Percentiles rank a stretch among this genome's conserved stretches.
Conservation (phyloP, 2,797 vertebrate genomes). For the Mus spretus region DNA sequence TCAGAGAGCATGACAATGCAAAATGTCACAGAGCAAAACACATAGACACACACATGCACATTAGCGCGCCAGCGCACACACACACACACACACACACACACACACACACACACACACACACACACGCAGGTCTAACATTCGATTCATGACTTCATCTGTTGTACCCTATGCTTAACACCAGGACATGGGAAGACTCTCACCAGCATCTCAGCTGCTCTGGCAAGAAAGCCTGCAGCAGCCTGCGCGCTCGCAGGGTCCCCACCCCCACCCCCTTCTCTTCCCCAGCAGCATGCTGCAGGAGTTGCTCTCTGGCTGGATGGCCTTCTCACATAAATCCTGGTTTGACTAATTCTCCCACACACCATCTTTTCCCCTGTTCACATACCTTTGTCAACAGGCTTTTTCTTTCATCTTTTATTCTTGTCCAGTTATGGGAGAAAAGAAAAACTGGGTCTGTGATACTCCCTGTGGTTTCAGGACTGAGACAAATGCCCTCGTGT, state of each 20-base stretch:
- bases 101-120: background rate
- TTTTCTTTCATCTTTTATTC: slow-evolving; percentile 8
- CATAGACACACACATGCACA: background rate
- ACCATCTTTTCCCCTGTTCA: background rate
- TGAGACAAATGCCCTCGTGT: background rate
- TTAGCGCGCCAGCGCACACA: background rate
- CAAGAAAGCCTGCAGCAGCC: background rate
- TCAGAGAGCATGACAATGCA: background rate
- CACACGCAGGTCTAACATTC: background rate
- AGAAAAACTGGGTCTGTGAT: background rate
- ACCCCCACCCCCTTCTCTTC: fast-evolving
- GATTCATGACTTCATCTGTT: background rate
- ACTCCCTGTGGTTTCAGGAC: background rate
- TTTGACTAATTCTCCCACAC: background rate
- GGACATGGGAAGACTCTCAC: background rate
- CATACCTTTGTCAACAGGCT: background rate
- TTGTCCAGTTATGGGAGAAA: background rate
- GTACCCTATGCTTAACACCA: background rate
- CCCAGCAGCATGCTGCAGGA: background rate
- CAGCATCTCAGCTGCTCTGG: background rate
- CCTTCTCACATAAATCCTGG: background rate
- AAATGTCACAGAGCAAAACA: background rate
- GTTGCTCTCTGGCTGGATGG: background rate
- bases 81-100: background rate
- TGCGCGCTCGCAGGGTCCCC: fast-evolving